Conservation (phyloP, 2,888 invertebrate genomes). For the Caenorhabditis doughertyi region DNA sequence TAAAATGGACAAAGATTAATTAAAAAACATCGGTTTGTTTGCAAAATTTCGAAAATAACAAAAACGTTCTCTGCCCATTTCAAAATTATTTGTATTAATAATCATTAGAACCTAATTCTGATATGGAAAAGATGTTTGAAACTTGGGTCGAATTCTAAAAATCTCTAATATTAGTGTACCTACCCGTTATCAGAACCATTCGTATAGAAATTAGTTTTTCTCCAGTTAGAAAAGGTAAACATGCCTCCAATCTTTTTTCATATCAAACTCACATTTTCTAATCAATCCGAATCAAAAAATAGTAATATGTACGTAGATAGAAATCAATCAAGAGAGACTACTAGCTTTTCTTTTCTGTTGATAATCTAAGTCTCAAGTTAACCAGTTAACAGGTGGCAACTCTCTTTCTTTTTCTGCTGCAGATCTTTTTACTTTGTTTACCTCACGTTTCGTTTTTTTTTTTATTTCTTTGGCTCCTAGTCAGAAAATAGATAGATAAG, state of each 20-base stretch:
- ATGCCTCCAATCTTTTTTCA: neutral
- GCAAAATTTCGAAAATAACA: too few species aligned
- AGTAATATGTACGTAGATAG: neutral
- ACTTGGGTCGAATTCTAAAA: too few species aligned
- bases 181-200: too few species aligned
- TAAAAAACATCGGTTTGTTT: neutral
- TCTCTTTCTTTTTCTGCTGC: slow-evolving; percentile 2
- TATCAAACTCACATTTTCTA: slow-evolving; percentile 31
- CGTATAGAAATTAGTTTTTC: too few species aligned
- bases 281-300: too few species aligned
- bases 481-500: neutral
- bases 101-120: too few species aligned
- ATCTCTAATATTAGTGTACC: too few species aligned
- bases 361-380: slow-evolving; percentile 19
- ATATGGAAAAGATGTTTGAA: too few species aligned
- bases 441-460: neutral
- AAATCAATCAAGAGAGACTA: slow-evolving; percentile 25
- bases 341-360: neutral
- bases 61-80: too few species aligned
- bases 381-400: slow-evolving; percentile 45
- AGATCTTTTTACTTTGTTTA: slow-evolving; percentile 35
- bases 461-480: neutral
- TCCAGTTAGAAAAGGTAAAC: slow-evolving; percentile 5
- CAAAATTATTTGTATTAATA: too few species aligned
- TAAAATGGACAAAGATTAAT: neutral